Conservation (phyloP, 2,888 invertebrate genomes). For the Hydropsyche betteni region DNA sequence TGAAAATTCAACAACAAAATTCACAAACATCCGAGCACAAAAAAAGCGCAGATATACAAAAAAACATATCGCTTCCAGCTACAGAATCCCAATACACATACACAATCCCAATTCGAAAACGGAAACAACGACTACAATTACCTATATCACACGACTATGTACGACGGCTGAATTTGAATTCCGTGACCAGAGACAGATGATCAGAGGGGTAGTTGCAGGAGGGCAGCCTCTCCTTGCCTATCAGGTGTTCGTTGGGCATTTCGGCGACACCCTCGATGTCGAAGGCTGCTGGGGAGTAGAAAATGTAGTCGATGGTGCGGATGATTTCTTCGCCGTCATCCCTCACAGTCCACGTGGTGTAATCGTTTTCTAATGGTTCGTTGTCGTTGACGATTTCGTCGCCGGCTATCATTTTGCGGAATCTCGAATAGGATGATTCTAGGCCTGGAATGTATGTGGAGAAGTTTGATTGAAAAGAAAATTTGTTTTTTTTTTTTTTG, state of each 20-base stretch:
- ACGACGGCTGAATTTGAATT: slow-evolving; percentile 58
- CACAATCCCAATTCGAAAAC: no score
- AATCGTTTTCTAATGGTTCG: slow-evolving; percentile 65
- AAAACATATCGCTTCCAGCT: no score
- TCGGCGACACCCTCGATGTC: slow-evolving; percentile 67
- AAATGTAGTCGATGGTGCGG: slow-evolving; percentile 80
- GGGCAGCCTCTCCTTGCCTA: slow-evolving; percentile 74
- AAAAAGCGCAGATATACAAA: no score
- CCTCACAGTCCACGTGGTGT: slow-evolving; percentile 80
- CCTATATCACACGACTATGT: no score
- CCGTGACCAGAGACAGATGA: slow-evolving; percentile 78
- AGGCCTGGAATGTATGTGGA: slow-evolving; percentile 18
- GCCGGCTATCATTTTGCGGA: background rate
- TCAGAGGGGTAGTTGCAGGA: slow-evolving; percentile 78
- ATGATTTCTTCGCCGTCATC: slow-evolving; percentile 73
- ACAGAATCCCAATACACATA: no score
- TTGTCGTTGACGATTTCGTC: background rate
- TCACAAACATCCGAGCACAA: no score
- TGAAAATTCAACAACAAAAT: no score
- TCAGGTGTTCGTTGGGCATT: slow-evolving; percentile 72
- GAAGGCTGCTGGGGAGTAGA: slow-evolving; percentile 68
- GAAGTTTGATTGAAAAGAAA: background rate
- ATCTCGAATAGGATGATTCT: slow-evolving; percentile 49
- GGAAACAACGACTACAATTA: no score
- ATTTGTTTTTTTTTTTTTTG: background rate